A percentile compares a stretch with the other conserved stretches of the same genome.
phyloP scores from a whole-genome alignment of 2,888 invertebrate genomes.

The Tribolium freemani region DNA sequence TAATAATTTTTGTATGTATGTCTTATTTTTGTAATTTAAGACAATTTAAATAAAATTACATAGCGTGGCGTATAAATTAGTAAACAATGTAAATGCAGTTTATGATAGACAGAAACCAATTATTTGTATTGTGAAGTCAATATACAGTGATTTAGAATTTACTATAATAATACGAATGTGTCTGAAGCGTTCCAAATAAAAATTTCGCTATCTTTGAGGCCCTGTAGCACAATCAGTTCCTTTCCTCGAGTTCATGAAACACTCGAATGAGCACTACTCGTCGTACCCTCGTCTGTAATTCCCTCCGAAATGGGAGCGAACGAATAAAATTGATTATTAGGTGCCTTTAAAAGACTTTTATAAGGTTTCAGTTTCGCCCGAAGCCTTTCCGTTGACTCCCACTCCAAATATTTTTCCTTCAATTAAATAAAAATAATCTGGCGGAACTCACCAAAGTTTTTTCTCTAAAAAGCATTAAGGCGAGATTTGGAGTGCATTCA shows the following conservation, averaged over 20 bases:
- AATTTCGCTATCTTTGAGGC: not conserved
- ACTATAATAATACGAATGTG: not conserved
- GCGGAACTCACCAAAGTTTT: not conserved
- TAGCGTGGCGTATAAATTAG: no score
- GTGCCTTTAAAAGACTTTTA: not conserved
- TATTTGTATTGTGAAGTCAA: no score
- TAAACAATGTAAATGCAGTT: no score
- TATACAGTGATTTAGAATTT: not conserved
- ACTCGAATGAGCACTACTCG: not conserved
- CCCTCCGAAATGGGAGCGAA: constrained; percentile 4
- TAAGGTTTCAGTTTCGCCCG: not conserved
- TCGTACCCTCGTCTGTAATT: constrained; percentile 8
- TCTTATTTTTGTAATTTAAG: no score
- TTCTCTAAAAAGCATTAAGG: not conserved
- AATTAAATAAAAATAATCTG: not conserved
- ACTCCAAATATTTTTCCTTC: not conserved
- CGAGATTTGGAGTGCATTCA: not conserved
- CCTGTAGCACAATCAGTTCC: not conserved
- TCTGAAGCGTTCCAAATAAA: not conserved
- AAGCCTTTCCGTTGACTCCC: not conserved
- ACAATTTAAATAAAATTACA: no score
- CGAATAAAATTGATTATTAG: constrained; percentile 26
- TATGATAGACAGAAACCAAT: no score
- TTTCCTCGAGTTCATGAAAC: constrained; percentile 10
- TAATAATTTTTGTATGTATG: no score